Base-by-base conservation (phyloP, 2,797 vertebrate genomes). In the Tenualosa ilisha region DNA sequence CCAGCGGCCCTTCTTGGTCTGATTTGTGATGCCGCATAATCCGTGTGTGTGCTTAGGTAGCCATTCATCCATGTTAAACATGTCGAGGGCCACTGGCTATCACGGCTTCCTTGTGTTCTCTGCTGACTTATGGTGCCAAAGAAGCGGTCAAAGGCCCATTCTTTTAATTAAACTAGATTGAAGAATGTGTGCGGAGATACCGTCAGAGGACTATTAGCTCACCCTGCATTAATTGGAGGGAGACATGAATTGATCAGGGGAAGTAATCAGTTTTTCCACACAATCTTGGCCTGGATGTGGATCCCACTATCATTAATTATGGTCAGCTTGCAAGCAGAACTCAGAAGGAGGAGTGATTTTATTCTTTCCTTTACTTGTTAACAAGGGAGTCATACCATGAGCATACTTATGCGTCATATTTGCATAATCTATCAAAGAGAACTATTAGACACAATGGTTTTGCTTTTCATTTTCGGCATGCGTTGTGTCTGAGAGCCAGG, bases 51-150 rank as follows among this genome's bases (percentile, higher is more conserved):
- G 56, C 75, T 86, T 82, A 85, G 82, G 85, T 82, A 26, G 49
- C 85, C 84, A 91, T 89, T 89, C 88, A 89, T 89, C 90, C 86
- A 49, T 84, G 86, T 88, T 89, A 89, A 89, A 86, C 89, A 85
- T 61, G 43, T 84, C 59, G 53, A 79, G 61, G 84, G 88, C 85
- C 79, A 82, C 20, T 31, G 54, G 84, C 83, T 88, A 85, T 89
- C 90, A 86, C 84, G 53, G 40, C 63, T 83, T 83, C 46, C n/a
- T 75, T 75, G 54, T 85, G 82, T 89, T 85, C 75, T 31, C 5
- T 12, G 65, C 85, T 91, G 87, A 91, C 88, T 89, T 89, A 89
- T 89, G 51, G 84, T 65, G 22, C 82, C 54, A 7, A 59, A 72
- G 84, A 89, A 86, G 72, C 84, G 37, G 85, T 84, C 83, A 84